phyloP scores from a whole-genome alignment of 2,113 vertebrate species.

The Aptenodytes patagonicus region DNA sequence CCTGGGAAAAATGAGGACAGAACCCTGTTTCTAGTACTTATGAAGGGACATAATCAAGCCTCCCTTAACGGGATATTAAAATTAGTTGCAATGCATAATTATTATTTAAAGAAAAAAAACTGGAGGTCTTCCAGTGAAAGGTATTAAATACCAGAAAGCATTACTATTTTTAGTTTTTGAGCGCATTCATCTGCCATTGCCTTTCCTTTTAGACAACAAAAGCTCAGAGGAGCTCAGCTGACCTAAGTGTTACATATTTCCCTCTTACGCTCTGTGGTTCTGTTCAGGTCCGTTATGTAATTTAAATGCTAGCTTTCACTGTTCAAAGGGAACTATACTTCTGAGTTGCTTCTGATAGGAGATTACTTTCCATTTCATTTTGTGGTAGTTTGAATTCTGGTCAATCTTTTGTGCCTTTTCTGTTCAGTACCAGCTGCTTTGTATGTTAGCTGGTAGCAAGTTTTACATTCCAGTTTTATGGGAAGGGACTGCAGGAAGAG shows the following conservation, averaged over 20 bases:
- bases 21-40: background rate
- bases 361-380: slow-evolving; percentile 41
- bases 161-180: background rate
- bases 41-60: background rate
- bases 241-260: background rate
- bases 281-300: background rate
- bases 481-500: background rate
- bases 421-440: slow-evolving; percentile 12
- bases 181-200: background rate
- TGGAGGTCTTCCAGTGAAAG: background rate
- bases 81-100: background rate
- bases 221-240: slow-evolving; percentile 18
- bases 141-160: background rate
- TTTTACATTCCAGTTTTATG: background rate
- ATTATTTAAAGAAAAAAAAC: background rate
- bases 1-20: background rate
- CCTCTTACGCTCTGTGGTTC: background rate
- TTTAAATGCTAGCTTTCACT: slow-evolving; percentile 14
- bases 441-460: background rate
- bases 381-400: slow-evolving; percentile 24
- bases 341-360: slow-evolving; percentile 12
- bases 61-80: background rate
- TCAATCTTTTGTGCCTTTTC: slow-evolving; percentile 28
- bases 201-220: background rate
- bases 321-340: slow-evolving; percentile 22